phyloP scores from a whole-genome alignment of 1,140 invertebrate species.

The Lepidurus couesii region DNA sequence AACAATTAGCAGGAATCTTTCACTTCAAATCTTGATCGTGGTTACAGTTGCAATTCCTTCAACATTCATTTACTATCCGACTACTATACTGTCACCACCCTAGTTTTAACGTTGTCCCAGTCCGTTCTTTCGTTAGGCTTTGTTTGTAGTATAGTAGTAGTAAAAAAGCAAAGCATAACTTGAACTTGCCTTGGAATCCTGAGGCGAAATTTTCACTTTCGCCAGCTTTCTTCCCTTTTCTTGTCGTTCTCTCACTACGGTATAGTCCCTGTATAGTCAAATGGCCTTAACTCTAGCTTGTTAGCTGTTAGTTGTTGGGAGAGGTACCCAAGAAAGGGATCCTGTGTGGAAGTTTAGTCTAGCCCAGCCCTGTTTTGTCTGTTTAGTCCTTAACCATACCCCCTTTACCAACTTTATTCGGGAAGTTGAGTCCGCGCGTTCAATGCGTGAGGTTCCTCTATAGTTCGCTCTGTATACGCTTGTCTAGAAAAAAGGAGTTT shows the following conservation, averaged over 20 bases:
- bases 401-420: conserved; percentile 15
- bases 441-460: background rate
- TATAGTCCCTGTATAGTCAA: background rate
- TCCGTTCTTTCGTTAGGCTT: background rate
- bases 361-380: conserved; percentile 14
- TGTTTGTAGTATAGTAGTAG: background rate
- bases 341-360: conserved; percentile 14
- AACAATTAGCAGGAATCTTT: too few relatives aligned
- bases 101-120: background rate
- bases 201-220: conserved; percentile 6
- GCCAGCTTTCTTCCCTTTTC: background rate
- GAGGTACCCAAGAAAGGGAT: conserved; percentile 16
- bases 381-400: background rate
- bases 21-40: too few relatives aligned
- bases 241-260: background rate
- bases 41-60: too few relatives aligned
- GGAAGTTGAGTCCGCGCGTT: background rate
- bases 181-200: background rate
- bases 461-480: background rate
- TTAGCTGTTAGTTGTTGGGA: conserved; percentile 2
- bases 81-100: too few relatives aligned
- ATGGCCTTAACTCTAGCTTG: background rate
- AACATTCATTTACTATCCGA: too few relatives aligned
- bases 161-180: background rate
- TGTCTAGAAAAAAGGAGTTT: background rate